Evolutionary conservation across 2,888 invertebrate species (phyloP).

Genomic region (Erpobdella octoculata): DNA sequence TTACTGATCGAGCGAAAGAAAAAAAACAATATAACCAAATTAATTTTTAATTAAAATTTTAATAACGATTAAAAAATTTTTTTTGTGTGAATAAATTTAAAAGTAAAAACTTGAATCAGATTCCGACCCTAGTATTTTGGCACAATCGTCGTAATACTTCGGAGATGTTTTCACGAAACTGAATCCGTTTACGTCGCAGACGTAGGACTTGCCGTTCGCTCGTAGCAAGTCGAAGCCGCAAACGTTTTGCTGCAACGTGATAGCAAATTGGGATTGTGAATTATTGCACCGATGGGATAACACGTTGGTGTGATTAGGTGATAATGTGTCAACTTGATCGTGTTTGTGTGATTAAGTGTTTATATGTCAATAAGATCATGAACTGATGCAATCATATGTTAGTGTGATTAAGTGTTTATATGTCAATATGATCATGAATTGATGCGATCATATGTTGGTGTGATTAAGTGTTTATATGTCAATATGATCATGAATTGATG

Average conservation of each 20-base stretch:
- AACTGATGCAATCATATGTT: neutral
- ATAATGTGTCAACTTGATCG: too few species aligned
- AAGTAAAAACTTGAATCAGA: neutral
- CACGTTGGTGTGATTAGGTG: neutral
- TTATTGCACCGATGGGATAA: neutral
- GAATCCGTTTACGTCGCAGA: conserved; percentile 99
- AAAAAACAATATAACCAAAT: neutral
- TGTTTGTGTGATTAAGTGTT: too few species aligned
- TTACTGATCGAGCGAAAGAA: conserved; percentile 56
- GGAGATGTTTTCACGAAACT: conserved; percentile 99
- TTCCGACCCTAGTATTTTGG: conserved; percentile 66
- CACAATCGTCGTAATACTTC: conserved; percentile 99
- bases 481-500: neutral
- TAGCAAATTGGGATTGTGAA: too few species aligned
- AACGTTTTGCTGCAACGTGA: conserved; percentile 80
- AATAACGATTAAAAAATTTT: too few species aligned
- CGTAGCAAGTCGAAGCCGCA: conserved; percentile 94
- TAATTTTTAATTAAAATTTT: conserved; percentile 1
- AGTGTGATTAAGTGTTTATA: neutral
- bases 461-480: too few species aligned
- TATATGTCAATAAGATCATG: too few species aligned
- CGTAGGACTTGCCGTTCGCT: conserved; percentile 96
- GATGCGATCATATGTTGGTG: too few species aligned
- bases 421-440: neutral
- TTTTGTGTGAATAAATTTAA: neutral